Base-by-base conservation (phyloP, 2,113 vertebrate genomes). In the Columbina picui region DNA sequence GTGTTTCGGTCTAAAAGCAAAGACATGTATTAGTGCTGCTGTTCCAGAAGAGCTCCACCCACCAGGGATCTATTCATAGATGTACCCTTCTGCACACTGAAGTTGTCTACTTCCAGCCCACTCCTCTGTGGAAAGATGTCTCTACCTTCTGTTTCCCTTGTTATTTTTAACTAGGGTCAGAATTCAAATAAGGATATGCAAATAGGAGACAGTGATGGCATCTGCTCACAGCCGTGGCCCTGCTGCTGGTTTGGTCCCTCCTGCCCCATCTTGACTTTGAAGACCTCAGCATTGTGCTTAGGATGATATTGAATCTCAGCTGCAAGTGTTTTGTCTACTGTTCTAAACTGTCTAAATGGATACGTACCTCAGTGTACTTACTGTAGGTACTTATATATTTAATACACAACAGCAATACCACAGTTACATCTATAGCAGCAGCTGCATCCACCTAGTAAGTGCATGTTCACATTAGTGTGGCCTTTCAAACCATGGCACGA, bases 371-470 rank as follows among this genome's bases (percentile, higher is more conserved):
- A 45, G 22, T 26, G 21, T 39, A 29, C 36, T 13, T 36, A 32
- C 36, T 32, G 18, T 1, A 1, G 1, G 2, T 15, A 7, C 29
- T n/a, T 20, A 17, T 25, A 16, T 16, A 3, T 0, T 8, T 7
- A 18, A 14, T 2, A 13, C 7, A 32, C 36, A 6, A 1, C 39
- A 12, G 34, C 6, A 17, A 16, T 1, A 10, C 5, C 26, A 19
- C 29, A 29, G 49, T 14, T 39, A 3, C 2, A 11, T 17, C 52
- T 14, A 3, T 63, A 79, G 50, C 53, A 70, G 74, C 41, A 79
- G 75, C 53, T 69, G 39, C 56, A 38, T 4, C 17, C 41, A 21
- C 17, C 6, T 2, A 18, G 4, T 9, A 30, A 41, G 32, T 6
- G 52, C 17, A 30, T 0, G 9, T 45, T 73, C 63, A 50, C 45